Conservation (phyloP, 2,797 vertebrate genomes). For the Pachyuromys duprasi region DNA sequence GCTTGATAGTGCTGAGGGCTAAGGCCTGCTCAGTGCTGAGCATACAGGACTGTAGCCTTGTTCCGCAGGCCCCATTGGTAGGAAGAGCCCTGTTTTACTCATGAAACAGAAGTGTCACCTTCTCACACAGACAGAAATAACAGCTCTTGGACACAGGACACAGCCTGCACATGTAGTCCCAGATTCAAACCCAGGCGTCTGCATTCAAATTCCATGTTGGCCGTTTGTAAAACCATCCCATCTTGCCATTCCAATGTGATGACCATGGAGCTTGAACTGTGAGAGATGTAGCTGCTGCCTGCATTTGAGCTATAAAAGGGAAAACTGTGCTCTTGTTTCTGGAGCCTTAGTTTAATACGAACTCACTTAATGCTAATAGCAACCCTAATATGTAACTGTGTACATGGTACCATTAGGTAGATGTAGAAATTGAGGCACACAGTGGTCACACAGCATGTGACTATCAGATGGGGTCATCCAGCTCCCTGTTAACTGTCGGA, state of each 20-base stretch:
- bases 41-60: background rate
- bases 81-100: background rate
- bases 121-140: background rate
- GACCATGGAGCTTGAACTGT: background rate
- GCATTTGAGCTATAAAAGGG: background rate
- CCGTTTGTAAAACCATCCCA: background rate
- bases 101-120: background rate
- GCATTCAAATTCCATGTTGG: background rate
- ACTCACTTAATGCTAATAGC: background rate
- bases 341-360: background rate
- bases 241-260: background rate
- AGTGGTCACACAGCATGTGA: background rate
- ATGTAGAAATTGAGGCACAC: background rate
- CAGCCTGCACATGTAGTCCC: background rate
- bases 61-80: background rate
- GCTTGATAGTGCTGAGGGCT: background rate
- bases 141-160: background rate
- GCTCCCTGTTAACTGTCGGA: background rate
- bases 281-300: background rate
- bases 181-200: background rate
- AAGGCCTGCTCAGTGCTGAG: background rate
- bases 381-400: rapidly evolving
- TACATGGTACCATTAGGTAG: background rate
- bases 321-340: background rate
- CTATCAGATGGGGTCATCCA: background rate